phyloP scores from a whole-genome alignment of 2,888 invertebrate genomes.

The Melipona bicolor region DNA sequence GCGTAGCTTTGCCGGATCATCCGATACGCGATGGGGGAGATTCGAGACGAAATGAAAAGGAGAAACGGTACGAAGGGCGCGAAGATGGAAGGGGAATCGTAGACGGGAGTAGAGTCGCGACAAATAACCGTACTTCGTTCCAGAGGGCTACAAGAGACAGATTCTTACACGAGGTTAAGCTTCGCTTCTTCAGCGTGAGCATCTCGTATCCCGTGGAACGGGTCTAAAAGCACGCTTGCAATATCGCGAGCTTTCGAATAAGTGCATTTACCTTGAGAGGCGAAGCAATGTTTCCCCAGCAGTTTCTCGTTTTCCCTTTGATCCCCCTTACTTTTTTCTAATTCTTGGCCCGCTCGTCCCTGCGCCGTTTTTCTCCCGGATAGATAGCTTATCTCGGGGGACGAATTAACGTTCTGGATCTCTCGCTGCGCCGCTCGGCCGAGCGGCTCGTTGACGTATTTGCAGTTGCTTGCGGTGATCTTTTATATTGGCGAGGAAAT shows the following conservation, averaged over 20 bases:
- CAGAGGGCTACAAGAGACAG: not conserved
- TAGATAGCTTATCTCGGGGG: not conserved
- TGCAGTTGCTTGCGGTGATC: no score
- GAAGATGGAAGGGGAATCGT: slow-evolving; percentile 20
- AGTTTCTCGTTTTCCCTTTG: slow-evolving; percentile 3
- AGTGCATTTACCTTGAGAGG: slow-evolving; percentile 38
- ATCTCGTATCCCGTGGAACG: slow-evolving; percentile 6
- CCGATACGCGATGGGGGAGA: not conserved
- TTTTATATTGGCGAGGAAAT: no score
- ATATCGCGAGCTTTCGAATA: slow-evolving; percentile 44
- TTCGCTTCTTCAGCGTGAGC: slow-evolving; percentile 8
- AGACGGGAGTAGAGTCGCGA: slow-evolving; percentile 21
- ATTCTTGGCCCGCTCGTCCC: not conserved
- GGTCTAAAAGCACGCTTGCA: slow-evolving; percentile 32
- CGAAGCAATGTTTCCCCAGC: not conserved
- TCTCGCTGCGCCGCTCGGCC: no score
- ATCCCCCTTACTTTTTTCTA: not conserved
- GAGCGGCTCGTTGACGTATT: not conserved
- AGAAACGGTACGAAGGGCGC: slow-evolving; percentile 15
- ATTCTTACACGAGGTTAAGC: slow-evolving; percentile 15
- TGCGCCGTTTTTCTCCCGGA: not conserved
- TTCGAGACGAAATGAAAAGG: slow-evolving; percentile 19
- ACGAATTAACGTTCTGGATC: not conserved
- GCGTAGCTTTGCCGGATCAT: slow-evolving; percentile 15
- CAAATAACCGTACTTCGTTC: slow-evolving; percentile 40